Conservation (phyloP, 2,797 vertebrate genomes). For the Sphenodon punctatus region DNA sequence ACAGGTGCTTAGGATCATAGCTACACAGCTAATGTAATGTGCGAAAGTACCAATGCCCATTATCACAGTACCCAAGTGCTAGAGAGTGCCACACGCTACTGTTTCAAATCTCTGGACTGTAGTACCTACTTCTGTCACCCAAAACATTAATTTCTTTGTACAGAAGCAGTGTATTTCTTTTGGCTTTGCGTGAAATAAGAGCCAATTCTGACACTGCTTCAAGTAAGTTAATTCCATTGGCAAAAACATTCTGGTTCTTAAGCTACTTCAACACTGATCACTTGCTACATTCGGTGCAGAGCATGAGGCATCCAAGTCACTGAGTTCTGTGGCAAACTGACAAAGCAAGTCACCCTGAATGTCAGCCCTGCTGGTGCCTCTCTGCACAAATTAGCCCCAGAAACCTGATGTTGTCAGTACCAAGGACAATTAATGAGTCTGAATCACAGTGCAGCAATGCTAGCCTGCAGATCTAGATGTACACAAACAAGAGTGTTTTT, state of each 20-base stretch:
- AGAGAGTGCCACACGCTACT: too few relatives aligned
- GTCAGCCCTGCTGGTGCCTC: background rate
- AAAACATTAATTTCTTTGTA: background rate
- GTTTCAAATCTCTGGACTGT: background rate
- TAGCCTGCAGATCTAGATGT: slow-evolving; percentile 16
- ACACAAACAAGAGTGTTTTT: background rate
- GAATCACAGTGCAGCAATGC: slow-evolving; percentile 28
- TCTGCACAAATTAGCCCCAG: slow-evolving; percentile 19
- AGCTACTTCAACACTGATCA: background rate
- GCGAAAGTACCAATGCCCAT: too few relatives aligned
- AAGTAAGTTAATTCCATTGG: background rate
- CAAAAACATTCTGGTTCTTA: background rate
- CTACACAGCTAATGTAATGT: too few relatives aligned
- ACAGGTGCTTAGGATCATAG: too few relatives aligned
- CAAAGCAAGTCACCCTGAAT: background rate
- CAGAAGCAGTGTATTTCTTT: background rate
- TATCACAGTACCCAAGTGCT: background rate
- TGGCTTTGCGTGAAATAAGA: background rate
- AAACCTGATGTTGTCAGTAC: background rate
- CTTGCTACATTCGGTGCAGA: background rate
- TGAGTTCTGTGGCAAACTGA: slow-evolving; percentile 16
- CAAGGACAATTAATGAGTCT: slow-evolving; percentile 6
- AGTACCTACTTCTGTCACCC: background rate
- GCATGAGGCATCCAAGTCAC: background rate
- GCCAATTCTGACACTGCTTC: background rate